Percentiles rank a stretch among this genome's conserved stretches.
phyloP scores from a whole-genome alignment of 1,140 invertebrate species.

The Sarcophaga bullata region DNA sequence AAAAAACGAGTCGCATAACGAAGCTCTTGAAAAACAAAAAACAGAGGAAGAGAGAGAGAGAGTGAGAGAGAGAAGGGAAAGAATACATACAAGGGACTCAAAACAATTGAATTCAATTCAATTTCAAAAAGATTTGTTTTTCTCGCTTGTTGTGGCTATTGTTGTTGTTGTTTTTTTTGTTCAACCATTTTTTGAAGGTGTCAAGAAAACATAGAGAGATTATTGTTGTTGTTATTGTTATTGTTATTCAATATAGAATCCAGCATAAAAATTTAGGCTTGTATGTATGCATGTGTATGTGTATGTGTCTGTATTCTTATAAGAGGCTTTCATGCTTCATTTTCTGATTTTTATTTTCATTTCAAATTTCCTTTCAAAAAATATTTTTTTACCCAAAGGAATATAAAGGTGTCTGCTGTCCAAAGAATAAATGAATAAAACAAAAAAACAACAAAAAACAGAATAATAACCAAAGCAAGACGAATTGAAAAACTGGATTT shows the following conservation, averaged over 20 bases:
- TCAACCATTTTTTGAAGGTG: slow-evolving; percentile 1
- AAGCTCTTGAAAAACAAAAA: no score
- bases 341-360: background rate
- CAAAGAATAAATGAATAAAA: background rate
- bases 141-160: no score
- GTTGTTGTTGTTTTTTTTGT: background rate
- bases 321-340: slow-evolving; percentile 14
- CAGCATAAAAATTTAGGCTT: no score
- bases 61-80: no score
- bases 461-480: background rate
- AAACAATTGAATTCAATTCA: slow-evolving; percentile 24
- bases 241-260: no score
- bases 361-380: background rate
- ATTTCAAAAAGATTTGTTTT: slow-evolving; percentile 19
- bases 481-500: slow-evolving; percentile 15
- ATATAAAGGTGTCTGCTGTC: background rate
- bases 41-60: no score
- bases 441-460: background rate
- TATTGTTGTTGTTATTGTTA: background rate
- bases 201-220: slow-evolving; percentile 17
- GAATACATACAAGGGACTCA: background rate
- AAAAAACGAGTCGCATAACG: no score
- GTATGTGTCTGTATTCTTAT: background rate
- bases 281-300: background rate
- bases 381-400: background rate